Evolutionary conservation across 2,113 vertebrate species (phyloP), one percentile per base, ranked within the genome.

Genomic region (Neoarius graeffei): DNA sequence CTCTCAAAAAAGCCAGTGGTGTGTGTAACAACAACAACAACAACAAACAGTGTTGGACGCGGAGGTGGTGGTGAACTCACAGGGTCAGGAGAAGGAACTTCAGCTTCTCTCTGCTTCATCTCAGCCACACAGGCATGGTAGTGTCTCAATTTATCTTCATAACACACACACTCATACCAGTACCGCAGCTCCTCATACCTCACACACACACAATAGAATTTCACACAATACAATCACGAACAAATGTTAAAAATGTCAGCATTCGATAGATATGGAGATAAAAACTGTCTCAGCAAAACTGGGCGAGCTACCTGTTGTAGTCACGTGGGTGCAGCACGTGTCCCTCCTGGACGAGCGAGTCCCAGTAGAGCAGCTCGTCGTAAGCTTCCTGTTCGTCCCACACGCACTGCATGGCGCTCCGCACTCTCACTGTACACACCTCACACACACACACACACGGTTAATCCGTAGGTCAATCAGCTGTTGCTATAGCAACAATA

Each of bases 361-460:
- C 96, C 96, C 96, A 96, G 92, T 96, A 95, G 50, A 96, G 93
- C 83, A 96, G 95, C 94, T 96, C 95, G 81, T 96, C 93, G 11
- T 96, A 96, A 23, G 95, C 95, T 92, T 95, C 90, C 19, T 92
- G 91, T 89, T 96, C 95, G 27, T 95, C 94, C 95, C 95, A 96
- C 74, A 91, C 62, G 14, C 86, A 77, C 67, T 90, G 85, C 57
- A 85, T 82, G 80, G 23, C 48, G 56, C n/a, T n/a, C n/a, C n/a
- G n/a, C n/a, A n/a, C n/a, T n/a, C n/a, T n/a, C n/a, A n/a, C n/a
- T n/a, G n/a, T n/a, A n/a, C n/a, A n/a, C n/a, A n/a, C n/a, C n/a
- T n/a, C n/a, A n/a, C n/a, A n/a, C n/a, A n/a, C n/a, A n/a, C n/a
- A n/a, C n/a, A 59, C 27, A 77, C 4, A 27, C 11, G 13, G 3